These are phyloP conservation scores for Helogale parvula DNA, from an alignment of 2,113 vertebrate species.

Conservation along the genomic window DNA sequence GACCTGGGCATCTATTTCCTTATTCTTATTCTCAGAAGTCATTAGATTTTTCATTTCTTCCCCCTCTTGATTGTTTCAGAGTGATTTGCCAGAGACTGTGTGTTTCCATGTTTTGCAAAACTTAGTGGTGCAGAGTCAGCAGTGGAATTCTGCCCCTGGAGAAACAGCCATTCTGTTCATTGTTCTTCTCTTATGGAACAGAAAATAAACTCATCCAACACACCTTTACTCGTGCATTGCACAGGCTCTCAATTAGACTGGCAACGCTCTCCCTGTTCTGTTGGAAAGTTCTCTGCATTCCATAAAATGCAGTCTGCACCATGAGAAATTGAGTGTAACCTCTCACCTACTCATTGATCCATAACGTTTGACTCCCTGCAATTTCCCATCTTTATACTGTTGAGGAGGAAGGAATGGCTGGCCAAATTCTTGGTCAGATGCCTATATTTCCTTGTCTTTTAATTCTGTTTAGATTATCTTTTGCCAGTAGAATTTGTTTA, in stretches of 20 bases:
- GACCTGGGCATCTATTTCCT: background rate
- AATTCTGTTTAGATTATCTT: background rate
- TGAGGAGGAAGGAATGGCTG: background rate
- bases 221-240: background rate
- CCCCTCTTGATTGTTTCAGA: constrained; percentile 6
- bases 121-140: background rate
- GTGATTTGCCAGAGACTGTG: background rate
- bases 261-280: background rate
- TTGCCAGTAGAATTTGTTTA: background rate
- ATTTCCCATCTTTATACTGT: background rate
- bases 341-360: background rate
- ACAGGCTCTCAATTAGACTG: background rate
- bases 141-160: background rate
- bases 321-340: background rate
- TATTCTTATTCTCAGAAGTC: background rate
- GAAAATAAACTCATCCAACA: background rate
- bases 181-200: background rate
- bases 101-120: background rate
- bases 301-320: background rate
- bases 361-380: background rate
- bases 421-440: background rate
- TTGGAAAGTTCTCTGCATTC: background rate
- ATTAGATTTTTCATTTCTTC: constrained; percentile 4
- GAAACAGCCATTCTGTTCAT: background rate
- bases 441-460: background rate